Evolutionary conservation across 2,113 vertebrate species (phyloP), one percentile per base, ranked within the genome.

Genomic region (Hyla sarda): DNA sequence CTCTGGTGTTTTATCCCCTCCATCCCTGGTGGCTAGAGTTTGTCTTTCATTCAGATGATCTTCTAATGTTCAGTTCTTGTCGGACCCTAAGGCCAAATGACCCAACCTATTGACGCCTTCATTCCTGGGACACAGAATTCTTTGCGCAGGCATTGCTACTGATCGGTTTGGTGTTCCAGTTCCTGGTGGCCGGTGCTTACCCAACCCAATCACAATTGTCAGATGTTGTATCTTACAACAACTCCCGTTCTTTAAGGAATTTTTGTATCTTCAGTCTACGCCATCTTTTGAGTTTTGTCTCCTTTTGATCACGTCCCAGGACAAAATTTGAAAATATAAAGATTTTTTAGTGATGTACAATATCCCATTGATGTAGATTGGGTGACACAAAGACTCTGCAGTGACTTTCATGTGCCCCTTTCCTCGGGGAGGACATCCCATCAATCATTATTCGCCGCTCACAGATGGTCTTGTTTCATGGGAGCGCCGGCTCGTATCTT

Each of bases 391-490:
- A 65, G 60, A 13, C 60, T 65, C 16, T 28, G n/a, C 16, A 2
- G 5, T 60, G 37, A 45, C 28, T 62, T 62, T 60, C 32, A 62
- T 65, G 37, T 28, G 50, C 23, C 4, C 56, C 23, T 28, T 19
- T 73, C 30, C 67, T 73, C 4, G 6, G 69, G 65, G 50, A 19
- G 5, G 37, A 25, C 37, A 25, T 83, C n/a, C 67, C 23, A 73
- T 72, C 25, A 73, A 54, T 72, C n/a, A 32, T 37, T n/a, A 79
- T 71, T 58, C 82, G 28, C 8, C 47, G 11, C 47, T 73, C 32
- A 41, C 77, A 79, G 77, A 79, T 79, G 52, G 77, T 58, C 32
- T 9, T 7, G 17, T 79, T 79, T 60, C 82, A 11, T 34, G 65
- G 65, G 65, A 83, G 1, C 45, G 19, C 5, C 21, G 5, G 21